A percentile compares a stretch with the other conserved stretches of the same genome.
Evolutionary conservation across 1,140 invertebrate species (phyloP).

Genomic region (Drosophila chauvacae): DNA sequence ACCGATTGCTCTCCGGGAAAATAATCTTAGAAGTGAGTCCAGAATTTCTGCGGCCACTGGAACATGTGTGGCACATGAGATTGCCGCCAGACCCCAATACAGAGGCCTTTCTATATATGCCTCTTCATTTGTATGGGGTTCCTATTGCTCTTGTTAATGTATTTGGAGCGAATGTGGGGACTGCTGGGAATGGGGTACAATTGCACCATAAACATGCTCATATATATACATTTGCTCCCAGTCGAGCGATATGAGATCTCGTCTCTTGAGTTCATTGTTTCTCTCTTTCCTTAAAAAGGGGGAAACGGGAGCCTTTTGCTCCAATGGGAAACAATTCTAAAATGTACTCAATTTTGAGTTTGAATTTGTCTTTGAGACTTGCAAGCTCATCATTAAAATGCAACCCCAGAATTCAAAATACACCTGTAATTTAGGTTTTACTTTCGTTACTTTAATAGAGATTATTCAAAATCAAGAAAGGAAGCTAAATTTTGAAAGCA

Average conservation of each 20-base stretch:
- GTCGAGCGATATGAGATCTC: slow-evolving; percentile 41
- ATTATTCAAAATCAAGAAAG: not conserved
- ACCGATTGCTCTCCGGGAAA: slow-evolving; percentile 58
- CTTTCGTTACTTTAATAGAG: not conserved
- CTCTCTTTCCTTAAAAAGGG: slow-evolving; percentile 14
- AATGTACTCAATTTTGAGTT: slow-evolving; percentile 1
- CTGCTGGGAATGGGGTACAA: slow-evolving; percentile 51
- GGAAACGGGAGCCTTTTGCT: not conserved
- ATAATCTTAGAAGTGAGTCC: slow-evolving; percentile 73
- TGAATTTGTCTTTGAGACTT: not conserved
- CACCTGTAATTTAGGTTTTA: not conserved
- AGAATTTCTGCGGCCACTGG: slow-evolving; percentile 62
- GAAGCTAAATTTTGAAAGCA: too few relatives aligned
- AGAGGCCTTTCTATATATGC: slow-evolving; percentile 6
- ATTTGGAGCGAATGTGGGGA: slow-evolving; percentile 29
- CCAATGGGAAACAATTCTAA: slow-evolving; percentile 6
- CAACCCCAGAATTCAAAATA: not conserved
- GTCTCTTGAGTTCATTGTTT: slow-evolving; percentile 37
- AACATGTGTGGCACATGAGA: slow-evolving; percentile 76
- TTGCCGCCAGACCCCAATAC: slow-evolving; percentile 49
- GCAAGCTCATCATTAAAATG: slow-evolving; percentile 26
- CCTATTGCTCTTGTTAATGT: slow-evolving; percentile 39
- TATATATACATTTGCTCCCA: slow-evolving; percentile 14
- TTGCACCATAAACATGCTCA: slow-evolving; percentile 51
- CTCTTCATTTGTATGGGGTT: slow-evolving; percentile 9